Evolutionary conservation across 2,113 vertebrate species (phyloP).

Genomic region (Oreochromis tanganicae): DNA sequence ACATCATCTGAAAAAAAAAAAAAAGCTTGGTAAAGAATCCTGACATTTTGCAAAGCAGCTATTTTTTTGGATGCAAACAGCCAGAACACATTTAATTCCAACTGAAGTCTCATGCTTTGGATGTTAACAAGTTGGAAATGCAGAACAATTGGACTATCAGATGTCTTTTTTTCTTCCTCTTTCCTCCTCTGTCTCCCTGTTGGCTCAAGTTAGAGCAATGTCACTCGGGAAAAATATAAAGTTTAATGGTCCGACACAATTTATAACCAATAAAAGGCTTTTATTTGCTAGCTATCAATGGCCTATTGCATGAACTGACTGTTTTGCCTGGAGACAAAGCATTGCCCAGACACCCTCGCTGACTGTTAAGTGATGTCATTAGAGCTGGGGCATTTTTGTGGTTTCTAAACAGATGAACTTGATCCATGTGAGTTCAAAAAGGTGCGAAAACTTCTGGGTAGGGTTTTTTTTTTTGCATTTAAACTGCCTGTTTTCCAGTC

Average conservation of each 20-base stretch:
- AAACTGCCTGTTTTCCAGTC: constrained; percentile 7
- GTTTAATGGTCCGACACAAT: constrained; percentile 46
- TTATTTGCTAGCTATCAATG: constrained; percentile 53
- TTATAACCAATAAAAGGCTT: constrained; percentile 58
- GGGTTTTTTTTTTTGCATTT: neutral
- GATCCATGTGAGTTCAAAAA: constrained; percentile 32
- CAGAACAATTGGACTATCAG: neutral
- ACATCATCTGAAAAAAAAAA: neutral
- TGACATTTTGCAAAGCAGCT: neutral
- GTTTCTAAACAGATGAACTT: constrained; percentile 34
- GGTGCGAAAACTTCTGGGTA: constrained; percentile 5
- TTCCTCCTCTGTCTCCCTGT: neutral
- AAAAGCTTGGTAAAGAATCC: neutral
- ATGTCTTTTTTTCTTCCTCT: neutral
- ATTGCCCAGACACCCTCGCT: constrained; percentile 33
- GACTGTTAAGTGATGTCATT: constrained; percentile 51
- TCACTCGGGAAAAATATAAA: constrained; percentile 48
- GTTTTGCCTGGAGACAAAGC: constrained; percentile 47
- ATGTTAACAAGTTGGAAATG: constrained; percentile 6
- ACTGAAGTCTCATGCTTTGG: neutral
- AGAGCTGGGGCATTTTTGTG: constrained; percentile 28
- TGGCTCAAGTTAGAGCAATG: constrained; percentile 7
- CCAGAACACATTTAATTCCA: neutral
- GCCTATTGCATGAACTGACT: constrained; percentile 30
- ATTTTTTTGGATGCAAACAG: neutral